These are phyloP conservation scores for Bombus waltoni DNA, from an alignment of 1,140 invertebrate genomes.

Conservation along the genomic window DNA sequence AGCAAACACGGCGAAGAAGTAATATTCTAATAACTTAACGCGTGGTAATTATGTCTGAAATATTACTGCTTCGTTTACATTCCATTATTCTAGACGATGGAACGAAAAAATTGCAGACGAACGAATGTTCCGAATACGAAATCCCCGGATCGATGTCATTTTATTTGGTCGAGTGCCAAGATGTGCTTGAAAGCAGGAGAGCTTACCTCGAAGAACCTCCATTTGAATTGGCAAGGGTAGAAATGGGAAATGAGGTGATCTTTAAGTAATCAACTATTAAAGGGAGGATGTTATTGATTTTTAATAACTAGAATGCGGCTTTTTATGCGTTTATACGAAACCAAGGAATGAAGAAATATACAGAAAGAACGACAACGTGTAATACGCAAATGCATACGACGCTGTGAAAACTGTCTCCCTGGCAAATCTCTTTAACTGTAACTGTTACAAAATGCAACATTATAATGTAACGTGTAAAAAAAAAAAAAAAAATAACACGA, in stretches of 20 bases:
- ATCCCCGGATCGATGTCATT: background rate
- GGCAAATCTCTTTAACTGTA: no score
- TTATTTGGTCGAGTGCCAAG: slow-evolving; percentile 26
- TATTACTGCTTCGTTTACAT: slow-evolving; percentile 15
- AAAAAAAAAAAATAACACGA: no score
- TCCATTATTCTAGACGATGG: slow-evolving; percentile 19
- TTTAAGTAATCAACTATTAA: background rate
- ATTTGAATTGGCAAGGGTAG: background rate
- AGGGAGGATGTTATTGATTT: background rate
- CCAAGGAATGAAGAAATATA: no score
- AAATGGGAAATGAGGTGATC: background rate
- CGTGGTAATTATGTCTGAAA: background rate
- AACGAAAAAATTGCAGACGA: background rate
- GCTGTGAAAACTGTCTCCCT: no score
- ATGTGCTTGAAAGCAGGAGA: background rate
- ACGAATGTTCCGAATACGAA: slow-evolving; percentile 8
- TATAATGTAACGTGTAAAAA: no score
- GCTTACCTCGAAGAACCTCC: background rate
- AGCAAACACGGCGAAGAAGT: background rate
- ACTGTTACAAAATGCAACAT: no score
- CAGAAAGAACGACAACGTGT: no score
- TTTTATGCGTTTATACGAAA: background rate
- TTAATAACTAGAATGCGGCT: background rate
- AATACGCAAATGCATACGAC: no score
- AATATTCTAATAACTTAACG: background rate